Conservation (phyloP, 2,888 invertebrate species). For the Ganaspis brasiliensis region DNA sequence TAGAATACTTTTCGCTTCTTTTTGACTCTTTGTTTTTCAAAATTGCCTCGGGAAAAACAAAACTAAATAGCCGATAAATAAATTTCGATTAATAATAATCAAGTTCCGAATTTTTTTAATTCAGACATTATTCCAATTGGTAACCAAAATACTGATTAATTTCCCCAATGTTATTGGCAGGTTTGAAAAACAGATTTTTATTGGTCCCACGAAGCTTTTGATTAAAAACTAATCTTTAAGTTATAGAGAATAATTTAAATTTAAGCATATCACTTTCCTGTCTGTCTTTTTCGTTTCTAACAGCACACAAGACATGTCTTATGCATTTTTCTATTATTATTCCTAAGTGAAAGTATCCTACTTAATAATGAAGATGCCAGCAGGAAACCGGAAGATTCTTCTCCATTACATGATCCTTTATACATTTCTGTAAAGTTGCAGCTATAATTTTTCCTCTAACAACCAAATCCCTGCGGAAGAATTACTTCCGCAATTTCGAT, state of each 20-base stretch:
- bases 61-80: too few relatives aligned
- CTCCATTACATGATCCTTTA: slow-evolving; percentile 13
- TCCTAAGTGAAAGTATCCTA: slow-evolving; percentile 41
- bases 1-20: not conserved
- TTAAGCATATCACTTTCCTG: slow-evolving; percentile 6
- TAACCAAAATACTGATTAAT: too few relatives aligned
- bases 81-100: too few relatives aligned
- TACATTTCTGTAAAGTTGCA: slow-evolving; percentile 15
- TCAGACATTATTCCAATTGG: too few relatives aligned
- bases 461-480: not conserved
- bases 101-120: too few relatives aligned
- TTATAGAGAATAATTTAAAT: not conserved
- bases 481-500: slow-evolving; percentile 28
- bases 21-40: not conserved
- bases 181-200: not conserved
- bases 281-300: slow-evolving; percentile 38
- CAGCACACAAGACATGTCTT: slow-evolving; percentile 13
- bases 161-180: not conserved
- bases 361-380: slow-evolving; percentile 30
- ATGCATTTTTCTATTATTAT: slow-evolving; percentile 27
- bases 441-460: slow-evolving; percentile 4
- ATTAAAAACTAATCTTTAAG: not conserved
- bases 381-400: slow-evolving; percentile 37
- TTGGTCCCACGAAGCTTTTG: slow-evolving; percentile 34
- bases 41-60: not conserved